A percentile compares a stretch with the other conserved stretches of the same genome.
Evolutionary conservation across 2,888 invertebrate species (phyloP).

Genomic region (Diaphora mendica): DNA sequence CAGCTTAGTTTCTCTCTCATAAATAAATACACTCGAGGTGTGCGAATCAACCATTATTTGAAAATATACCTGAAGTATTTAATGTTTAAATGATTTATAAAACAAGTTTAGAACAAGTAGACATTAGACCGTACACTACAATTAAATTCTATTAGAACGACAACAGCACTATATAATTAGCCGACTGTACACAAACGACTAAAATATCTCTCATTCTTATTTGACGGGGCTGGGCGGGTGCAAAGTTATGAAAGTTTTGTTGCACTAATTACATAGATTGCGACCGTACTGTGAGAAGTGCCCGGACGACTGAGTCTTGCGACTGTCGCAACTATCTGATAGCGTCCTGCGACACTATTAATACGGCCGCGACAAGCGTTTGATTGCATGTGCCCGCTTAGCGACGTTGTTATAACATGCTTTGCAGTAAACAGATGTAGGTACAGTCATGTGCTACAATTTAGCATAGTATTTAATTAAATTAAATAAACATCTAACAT

Average conservation of each 20-base stretch:
- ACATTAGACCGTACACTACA: conserved; percentile 62
- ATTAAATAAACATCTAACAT: too few species aligned
- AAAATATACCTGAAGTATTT: not conserved
- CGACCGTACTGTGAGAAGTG: conserved; percentile 37
- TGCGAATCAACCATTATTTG: not conserved
- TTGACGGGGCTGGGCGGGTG: conserved; percentile 59
- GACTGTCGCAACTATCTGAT: conserved; percentile 63
- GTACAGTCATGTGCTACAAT: conserved; percentile 37
- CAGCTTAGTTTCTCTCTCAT: not conserved
- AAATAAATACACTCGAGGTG: not conserved
- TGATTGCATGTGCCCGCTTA: conserved; percentile 72
- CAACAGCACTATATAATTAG: conserved; percentile 77
- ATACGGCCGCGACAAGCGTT: conserved; percentile 72
- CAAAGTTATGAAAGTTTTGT: conserved; percentile 77
- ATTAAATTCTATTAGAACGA: conserved; percentile 83
- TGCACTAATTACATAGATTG: conserved; percentile 75
- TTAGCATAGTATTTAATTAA: not conserved
- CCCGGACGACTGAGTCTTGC: conserved; percentile 44
- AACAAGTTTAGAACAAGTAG: conserved; percentile 61
- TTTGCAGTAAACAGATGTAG: conserved; percentile 46
- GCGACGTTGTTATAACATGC: conserved; percentile 69
- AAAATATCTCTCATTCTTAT: conserved; percentile 82
- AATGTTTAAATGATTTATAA: conserved; percentile 32
- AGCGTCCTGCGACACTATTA: conserved; percentile 73
- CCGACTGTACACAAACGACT: conserved; percentile 72